Evolutionary conservation across 1,140 invertebrate genomes (phyloP).

Genomic region (Oedothorax gibbosus): DNA sequence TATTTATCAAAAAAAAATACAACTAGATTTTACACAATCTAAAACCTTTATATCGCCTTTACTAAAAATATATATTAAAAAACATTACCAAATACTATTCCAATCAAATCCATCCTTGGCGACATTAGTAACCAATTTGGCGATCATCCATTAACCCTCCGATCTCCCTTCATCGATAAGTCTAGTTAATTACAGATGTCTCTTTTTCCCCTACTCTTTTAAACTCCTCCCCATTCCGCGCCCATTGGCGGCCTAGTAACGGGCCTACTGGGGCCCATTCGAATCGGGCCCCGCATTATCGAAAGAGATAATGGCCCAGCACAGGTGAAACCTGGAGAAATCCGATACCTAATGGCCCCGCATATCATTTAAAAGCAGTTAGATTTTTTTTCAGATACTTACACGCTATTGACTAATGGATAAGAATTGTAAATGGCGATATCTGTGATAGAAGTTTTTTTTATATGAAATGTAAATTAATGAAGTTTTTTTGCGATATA

Average conservation of each 20-base stretch:
- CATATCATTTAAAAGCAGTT: constrained; percentile 55
- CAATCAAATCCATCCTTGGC: constrained; percentile 5
- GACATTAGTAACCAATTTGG: background rate
- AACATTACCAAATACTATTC: too few relatives aligned
- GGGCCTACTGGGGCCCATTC: constrained; percentile 47
- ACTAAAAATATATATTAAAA: too few relatives aligned
- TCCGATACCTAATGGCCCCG: constrained; percentile 54
- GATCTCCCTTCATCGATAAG: constrained; percentile 50
- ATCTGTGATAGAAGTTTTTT: background rate
- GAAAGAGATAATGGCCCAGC: constrained; percentile 39
- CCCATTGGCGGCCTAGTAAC: constrained; percentile 52
- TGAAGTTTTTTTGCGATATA: constrained; percentile 1
- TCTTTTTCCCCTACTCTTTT: constrained; percentile 35
- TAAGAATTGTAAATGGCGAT: constrained; percentile 34
- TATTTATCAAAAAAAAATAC: too few relatives aligned
- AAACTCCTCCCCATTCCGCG: constrained; percentile 41
- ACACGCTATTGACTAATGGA: constrained; percentile 44
- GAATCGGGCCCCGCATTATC: constrained; percentile 46
- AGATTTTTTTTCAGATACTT: background rate
- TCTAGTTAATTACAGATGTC: constrained; percentile 57
- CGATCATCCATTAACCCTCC: background rate
- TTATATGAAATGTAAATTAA: constrained; percentile 16
- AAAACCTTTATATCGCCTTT: too few relatives aligned
- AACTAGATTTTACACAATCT: too few relatives aligned
- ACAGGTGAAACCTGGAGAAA: constrained; percentile 46